Evolutionary conservation across 2,797 vertebrate species (phyloP).

Genomic region (Galagoides demidoff): DNA sequence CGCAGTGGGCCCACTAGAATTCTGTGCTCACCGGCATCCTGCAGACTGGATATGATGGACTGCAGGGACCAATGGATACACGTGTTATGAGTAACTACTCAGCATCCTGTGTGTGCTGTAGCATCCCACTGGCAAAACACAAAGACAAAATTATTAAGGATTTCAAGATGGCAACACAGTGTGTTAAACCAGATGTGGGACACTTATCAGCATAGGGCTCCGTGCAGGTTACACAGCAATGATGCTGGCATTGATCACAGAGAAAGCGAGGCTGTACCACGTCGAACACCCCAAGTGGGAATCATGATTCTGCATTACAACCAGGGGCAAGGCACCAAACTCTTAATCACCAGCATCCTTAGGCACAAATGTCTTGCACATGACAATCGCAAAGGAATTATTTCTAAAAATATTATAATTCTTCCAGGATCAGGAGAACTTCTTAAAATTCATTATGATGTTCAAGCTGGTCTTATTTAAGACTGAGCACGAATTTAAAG

Average conservation of each 20-base stretch:
- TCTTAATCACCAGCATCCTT: not conserved
- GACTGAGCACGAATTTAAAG: not conserved
- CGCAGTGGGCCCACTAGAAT: not conserved
- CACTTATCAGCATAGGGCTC: not conserved
- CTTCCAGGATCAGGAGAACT: not conserved
- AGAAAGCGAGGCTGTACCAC: not conserved
- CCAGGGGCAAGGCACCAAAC: not conserved
- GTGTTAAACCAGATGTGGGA: not conserved
- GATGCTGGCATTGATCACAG: not conserved
- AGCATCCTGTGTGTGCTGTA: fast-evolving
- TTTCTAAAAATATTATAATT: not conserved
- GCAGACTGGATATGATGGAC: fast-evolving
- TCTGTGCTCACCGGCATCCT: not conserved
- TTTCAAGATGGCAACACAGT: not conserved
- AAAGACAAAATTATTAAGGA: not conserved
- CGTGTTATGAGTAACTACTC: not conserved
- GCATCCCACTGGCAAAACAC: not conserved
- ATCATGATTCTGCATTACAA: not conserved
- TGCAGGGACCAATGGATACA: too few relatives aligned
- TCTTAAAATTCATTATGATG: not conserved
- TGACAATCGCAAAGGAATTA: not conserved
- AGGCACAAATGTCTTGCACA: not conserved
- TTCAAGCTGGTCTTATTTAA: not conserved
- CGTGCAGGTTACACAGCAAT: fast-evolving
- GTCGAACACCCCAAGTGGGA: too few relatives aligned